Conservation (phyloP, 2,888 invertebrate species). For the Acanthosepion esculentum region DNA sequence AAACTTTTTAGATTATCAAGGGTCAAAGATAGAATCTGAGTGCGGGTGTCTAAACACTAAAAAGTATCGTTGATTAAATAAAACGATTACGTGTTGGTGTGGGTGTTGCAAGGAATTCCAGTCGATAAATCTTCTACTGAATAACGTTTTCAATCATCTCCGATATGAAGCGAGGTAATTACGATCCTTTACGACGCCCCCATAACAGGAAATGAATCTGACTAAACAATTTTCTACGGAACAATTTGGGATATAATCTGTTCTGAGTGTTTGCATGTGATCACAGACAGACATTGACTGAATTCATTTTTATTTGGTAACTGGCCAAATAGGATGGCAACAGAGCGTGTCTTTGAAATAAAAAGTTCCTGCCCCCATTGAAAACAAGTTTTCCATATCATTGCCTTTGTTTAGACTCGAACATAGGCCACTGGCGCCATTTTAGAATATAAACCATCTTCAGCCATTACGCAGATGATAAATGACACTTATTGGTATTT, state of each 20-base stretch:
- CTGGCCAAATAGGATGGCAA: too few species aligned
- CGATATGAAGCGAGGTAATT: background rate
- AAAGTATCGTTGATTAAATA: background rate
- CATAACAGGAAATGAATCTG: background rate
- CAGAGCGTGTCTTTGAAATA: too few species aligned
- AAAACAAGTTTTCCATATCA: too few species aligned
- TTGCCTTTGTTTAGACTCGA: too few species aligned
- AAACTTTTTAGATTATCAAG: background rate
- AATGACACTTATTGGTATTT: too few species aligned
- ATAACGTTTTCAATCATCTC: background rate
- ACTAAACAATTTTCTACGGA: background rate
- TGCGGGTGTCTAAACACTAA: background rate
- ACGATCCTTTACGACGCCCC: background rate
- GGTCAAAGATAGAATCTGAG: background rate
- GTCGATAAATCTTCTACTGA: background rate
- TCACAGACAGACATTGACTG: too few species aligned
- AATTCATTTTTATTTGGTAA: too few species aligned
- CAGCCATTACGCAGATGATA: too few species aligned
- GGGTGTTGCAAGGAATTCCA: background rate
- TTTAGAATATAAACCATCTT: too few species aligned
- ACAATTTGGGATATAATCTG: background rate
- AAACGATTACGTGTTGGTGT: background rate
- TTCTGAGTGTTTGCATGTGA: background rate
- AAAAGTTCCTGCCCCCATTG: too few species aligned
- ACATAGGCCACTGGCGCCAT: too few species aligned